Evolutionary conservation across 2,113 vertebrate genomes (phyloP), one percentile per base, ranked within the genome.

Genomic region (Lonchura striata): DNA sequence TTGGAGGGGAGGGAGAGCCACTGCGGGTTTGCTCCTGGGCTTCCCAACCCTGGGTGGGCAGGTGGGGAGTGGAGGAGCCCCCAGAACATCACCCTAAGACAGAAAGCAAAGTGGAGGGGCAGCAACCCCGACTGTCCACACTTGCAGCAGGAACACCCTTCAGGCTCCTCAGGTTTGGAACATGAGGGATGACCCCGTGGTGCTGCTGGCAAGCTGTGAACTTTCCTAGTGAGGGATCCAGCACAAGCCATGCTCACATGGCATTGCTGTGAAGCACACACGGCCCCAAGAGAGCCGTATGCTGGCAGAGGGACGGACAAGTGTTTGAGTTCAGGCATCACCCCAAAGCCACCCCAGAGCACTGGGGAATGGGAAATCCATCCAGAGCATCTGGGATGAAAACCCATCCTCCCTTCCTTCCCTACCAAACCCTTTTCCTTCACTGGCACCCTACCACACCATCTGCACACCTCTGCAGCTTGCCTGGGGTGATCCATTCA

Each of bases 21-120:
- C 59, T 0, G 1, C n/a, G 37, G 27, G 16, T 41, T 85, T 41
- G 71, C 41, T 30, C 5, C 7, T 16, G 57, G 52, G 70, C 35
- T 79, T 39, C 46, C 66, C 84, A 47, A 11, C 7, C 28, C n/a
- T 23, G 24, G 68, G 49, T 49, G 72, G 68, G 86, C 33, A 47
- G 46, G n/a, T 4, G 3, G 30, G 44, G 25, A 19, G 21, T 0
- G 4, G 13, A 11, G 22, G 21, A 30, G 10, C 6, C 33, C n/a
- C 23, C 1, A 4, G 30, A 72, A 54, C 0, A 0, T 4, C 3
- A 10, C 23, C 18, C 54, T 25, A 1, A 7, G 23, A 3, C 19
- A 59, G 42, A 18, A 22, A 33, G 63, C 15, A 0, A 6, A 46
- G 33, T 5, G 2, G 7, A 37, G 17, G 50, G 69, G 12, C 59